phyloP scores from a whole-genome alignment of 1,140 invertebrate species.

The Lepidurus apus region DNA sequence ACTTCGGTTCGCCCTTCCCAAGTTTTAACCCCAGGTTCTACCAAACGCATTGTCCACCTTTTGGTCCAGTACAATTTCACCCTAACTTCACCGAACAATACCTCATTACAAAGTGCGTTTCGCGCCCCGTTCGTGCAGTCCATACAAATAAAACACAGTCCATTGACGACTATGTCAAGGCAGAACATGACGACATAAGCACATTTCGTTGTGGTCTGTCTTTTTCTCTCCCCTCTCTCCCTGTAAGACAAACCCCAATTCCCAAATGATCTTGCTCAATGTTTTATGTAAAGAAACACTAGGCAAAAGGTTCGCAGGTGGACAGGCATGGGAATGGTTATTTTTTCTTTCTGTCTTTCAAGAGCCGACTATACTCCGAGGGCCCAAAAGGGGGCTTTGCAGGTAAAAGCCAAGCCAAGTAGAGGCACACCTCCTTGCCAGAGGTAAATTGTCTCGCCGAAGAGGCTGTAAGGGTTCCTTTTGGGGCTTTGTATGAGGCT shows the following conservation, averaged over 20 bases:
- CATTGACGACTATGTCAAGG: background rate
- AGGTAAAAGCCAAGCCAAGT: background rate
- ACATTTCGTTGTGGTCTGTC: background rate
- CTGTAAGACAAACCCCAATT: background rate
- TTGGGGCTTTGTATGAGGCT: background rate
- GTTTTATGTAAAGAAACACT: slow-evolving; percentile 1
- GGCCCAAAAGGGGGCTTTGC: background rate
- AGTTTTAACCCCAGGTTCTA: slow-evolving; percentile 2
- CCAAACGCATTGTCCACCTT: slow-evolving; percentile 8
- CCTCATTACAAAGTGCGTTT: background rate
- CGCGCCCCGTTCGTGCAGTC: background rate
- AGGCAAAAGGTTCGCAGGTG: slow-evolving; percentile 5
- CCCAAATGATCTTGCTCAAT: background rate
- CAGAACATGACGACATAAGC: background rate
- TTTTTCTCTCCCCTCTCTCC: background rate
- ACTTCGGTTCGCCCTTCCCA: background rate
- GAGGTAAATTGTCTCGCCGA: slow-evolving; percentile 13
- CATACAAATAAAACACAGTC: background rate
- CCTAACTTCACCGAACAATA: background rate
- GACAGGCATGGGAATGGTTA: background rate
- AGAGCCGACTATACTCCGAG: background rate
- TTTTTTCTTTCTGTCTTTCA: background rate
- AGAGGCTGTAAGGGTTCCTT: slow-evolving; percentile 1
- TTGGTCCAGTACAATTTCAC: background rate
- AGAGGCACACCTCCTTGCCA: slow-evolving; percentile 4